Evolutionary conservation across 2,888 invertebrate species (phyloP).

Genomic region (Barypeithes pellucidus): DNA sequence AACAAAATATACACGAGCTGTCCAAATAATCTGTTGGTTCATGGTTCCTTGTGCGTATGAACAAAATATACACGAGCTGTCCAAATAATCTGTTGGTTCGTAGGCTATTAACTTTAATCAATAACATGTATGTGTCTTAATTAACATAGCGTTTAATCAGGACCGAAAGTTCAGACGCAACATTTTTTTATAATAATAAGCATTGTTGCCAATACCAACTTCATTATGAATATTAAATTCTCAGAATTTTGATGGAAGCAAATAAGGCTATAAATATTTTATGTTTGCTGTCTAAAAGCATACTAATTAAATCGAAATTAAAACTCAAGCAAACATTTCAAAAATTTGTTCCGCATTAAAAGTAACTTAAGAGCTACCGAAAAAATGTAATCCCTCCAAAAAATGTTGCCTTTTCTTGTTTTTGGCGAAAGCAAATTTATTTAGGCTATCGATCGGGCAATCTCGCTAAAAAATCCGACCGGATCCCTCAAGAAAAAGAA

Average conservation of each 20-base stretch:
- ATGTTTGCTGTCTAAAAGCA: constrained; percentile 30
- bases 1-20: too few relatives aligned
- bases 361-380: constrained; percentile 32
- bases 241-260: not conserved
- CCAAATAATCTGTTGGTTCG: too few relatives aligned
- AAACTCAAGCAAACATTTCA: constrained; percentile 38
- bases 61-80: too few relatives aligned
- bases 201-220: not conserved
- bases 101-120: too few relatives aligned
- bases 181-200: too few relatives aligned
- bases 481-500: constrained; percentile 39
- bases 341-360: constrained; percentile 39
- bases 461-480: constrained; percentile 35
- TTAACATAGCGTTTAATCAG: too few relatives aligned
- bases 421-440: constrained; percentile 46
- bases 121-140: too few relatives aligned
- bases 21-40: too few relatives aligned
- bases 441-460: constrained; percentile 40
- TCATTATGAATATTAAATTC: not conserved
- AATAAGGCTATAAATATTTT: constrained; percentile 26
- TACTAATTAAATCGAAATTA: constrained; percentile 41
- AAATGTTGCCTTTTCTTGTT: constrained; percentile 43
- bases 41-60: too few relatives aligned
- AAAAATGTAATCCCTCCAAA: constrained; percentile 27
- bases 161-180: too few relatives aligned